Percentiles rank a stretch among this genome's conserved stretches.
Evolutionary conservation across 2,888 invertebrate genomes (phyloP).

Genomic region (Caenorhabditis sinica): DNA sequence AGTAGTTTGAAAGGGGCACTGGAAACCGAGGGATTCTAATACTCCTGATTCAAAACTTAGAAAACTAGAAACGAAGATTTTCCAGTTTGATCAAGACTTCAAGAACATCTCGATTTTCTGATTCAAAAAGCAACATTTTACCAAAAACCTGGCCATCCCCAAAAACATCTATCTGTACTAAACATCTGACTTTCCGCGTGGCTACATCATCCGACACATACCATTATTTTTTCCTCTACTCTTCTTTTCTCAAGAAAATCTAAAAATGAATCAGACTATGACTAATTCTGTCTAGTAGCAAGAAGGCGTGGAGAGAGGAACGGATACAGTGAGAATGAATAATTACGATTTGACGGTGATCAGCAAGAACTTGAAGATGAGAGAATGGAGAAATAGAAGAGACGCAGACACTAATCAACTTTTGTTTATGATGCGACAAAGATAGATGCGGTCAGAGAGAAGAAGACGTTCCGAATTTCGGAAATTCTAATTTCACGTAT

Average conservation of each 20-base stretch:
- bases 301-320: not conserved
- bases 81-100: too few relatives aligned
- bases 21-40: too few relatives aligned
- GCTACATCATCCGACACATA: not conserved
- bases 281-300: constrained; percentile 23
- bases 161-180: not conserved
- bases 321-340: constrained; percentile 31
- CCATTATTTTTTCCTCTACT: not conserved
- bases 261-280: constrained; percentile 42
- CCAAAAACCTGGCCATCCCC: not conserved
- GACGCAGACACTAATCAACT: constrained; percentile 34
- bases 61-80: too few relatives aligned
- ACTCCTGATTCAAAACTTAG: too few relatives aligned
- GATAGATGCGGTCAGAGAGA: constrained; percentile 24
- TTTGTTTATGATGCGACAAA: constrained; percentile 51
- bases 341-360: constrained; percentile 50
- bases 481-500: constrained; percentile 23
- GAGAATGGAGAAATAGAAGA: constrained; percentile 25
- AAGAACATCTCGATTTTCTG: too few relatives aligned
- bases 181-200: not conserved
- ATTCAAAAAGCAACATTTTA: too few relatives aligned
- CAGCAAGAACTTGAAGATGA: constrained; percentile 34
- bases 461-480: constrained; percentile 17
- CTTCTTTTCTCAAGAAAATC: not conserved
- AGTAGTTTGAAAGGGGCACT: too few relatives aligned